Evolutionary conservation across 2,113 vertebrate species (phyloP).

Genomic region (Alectura lathami): DNA sequence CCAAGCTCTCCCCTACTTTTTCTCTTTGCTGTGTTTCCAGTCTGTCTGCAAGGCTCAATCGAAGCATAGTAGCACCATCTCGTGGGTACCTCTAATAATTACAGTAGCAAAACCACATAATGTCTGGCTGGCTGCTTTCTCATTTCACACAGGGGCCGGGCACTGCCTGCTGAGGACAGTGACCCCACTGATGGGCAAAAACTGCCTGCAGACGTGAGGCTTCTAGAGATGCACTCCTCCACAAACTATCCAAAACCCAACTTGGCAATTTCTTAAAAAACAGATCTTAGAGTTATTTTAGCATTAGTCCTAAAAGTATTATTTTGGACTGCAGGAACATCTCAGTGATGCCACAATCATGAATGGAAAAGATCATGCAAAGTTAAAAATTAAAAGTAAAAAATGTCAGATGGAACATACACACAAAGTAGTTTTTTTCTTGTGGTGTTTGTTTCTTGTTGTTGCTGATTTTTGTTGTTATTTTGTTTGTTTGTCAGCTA

Average conservation of each 20-base stretch:
- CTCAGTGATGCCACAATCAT: neutral
- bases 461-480: neutral
- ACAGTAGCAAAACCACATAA: neutral
- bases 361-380: neutral
- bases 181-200: neutral
- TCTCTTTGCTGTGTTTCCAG: neutral
- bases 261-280: neutral
- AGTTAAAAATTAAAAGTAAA: neutral
- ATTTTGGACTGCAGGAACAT: neutral
- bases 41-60: neutral
- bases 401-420: neutral
- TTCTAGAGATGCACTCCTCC: neutral
- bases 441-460: neutral
- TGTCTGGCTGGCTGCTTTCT: accelerated
- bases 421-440: neutral
- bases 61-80: conserved; percentile 67
- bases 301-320: accelerated
- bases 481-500: neutral
- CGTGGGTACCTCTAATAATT: conserved; percentile 36
- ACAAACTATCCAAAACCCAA: neutral
- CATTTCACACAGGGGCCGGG: accelerated
- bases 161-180: neutral
- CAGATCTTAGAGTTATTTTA: neutral
- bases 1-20: neutral
- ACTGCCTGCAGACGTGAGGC: neutral